Evolutionary conservation across 23 tunicate genomes (phyloP), one percentile per base, ranked within the genome.

Genomic region (Styela clava): DNA sequence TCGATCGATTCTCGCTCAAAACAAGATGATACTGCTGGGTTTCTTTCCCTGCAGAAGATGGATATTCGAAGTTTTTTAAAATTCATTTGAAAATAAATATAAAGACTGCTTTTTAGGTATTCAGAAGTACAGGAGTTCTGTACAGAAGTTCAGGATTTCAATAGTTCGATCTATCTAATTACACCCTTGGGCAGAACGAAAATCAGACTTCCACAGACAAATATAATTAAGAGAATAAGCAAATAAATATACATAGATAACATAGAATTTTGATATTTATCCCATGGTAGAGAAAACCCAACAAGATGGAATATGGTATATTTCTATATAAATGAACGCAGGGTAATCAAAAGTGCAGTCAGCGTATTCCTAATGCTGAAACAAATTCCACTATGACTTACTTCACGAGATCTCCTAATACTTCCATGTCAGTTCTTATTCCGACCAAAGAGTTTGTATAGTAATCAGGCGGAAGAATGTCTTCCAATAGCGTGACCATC

Each of bases 391-490:
- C 74, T 22, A 19, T 31, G 5, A 33, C 83, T 33, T 25, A 89
- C 95, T 84, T 52, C 22, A 93, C 85, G 20, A 93, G 61, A 74
- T 79, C 86, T 16, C 31, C 74, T 21, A 93, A 79, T 21, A 93
- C 98, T 16, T 61, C 82, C 31, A 85, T 62, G 27, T 93, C 98
- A 19, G 86, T 64, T 30, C 87, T 34, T 26, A 88, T 18, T 5
- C 86, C 94, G 22, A 32, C n/a, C 98, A 93, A 79, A 32, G 69
- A 33, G 5, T 74, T 32, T 33, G 76, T 32, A 56, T 88, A 88
- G 62, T 88, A 93, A 0, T 62, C 26, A 16, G 84, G 87, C 30
- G 85, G 85, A 34, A 93, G 61, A 56, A 88, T 73, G 3, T 93
- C 83, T 12, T 93, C 98, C 28, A 88, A 20, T 31, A 93, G 74